Conservation (phyloP, 2,888 invertebrate genomes). For the Cosmia pyralina region DNA sequence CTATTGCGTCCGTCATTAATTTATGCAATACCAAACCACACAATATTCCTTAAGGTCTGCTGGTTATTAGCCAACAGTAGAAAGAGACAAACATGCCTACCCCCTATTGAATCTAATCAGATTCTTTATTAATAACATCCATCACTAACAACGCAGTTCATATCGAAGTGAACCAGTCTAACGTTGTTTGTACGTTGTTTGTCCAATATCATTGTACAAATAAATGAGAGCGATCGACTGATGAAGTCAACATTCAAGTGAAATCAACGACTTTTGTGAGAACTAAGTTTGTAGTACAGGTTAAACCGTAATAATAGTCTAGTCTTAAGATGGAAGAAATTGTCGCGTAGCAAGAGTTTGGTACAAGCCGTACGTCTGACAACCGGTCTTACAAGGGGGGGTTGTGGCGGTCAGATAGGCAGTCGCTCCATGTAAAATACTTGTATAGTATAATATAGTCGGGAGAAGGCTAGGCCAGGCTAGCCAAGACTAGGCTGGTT, state of each 20-base stretch:
- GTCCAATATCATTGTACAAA: constrained; percentile 8
- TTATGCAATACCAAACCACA: not conserved
- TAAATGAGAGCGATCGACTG: not conserved
- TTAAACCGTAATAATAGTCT: not conserved
- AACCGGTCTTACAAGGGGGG: too few species aligned
- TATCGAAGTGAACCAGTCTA: not conserved
- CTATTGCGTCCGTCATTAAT: not conserved
- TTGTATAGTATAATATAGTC: too few species aligned
- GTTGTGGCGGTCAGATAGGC: too few species aligned
- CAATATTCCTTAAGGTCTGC: not conserved
- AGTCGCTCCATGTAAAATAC: too few species aligned
- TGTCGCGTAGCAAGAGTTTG: not conserved
- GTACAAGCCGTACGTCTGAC: too few species aligned
- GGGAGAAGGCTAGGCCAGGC: too few species aligned
- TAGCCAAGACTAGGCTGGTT: too few species aligned
- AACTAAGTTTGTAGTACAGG: not conserved
- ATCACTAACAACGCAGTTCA: not conserved
- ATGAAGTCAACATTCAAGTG: not conserved
- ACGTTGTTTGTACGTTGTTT: not conserved
- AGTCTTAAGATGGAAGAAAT: not conserved
- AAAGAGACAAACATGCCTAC: not conserved
- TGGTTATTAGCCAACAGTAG: not conserved
- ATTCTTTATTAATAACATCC: not conserved
- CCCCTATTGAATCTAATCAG: not conserved
- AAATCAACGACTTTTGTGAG: not conserved